These are phyloP conservation scores for Pongo pygmaeus DNA, from an alignment of 2,113 vertebrate genomes.

Conservation along the genomic window DNA sequence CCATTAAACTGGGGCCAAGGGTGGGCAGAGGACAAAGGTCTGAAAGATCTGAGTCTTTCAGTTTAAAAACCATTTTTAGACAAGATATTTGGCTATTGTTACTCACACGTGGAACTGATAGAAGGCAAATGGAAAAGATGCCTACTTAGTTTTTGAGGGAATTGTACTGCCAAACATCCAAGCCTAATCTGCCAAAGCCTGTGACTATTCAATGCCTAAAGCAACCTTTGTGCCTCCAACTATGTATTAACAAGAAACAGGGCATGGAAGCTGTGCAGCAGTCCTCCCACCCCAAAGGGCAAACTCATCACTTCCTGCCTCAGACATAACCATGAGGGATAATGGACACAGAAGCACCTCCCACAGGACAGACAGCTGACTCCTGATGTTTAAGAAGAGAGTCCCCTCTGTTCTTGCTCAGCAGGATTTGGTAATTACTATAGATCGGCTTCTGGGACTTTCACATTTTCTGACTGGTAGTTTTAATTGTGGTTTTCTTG, in stretches of 20 bases:
- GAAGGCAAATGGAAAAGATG: not conserved
- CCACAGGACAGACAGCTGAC: not conserved
- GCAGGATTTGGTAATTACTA: not conserved
- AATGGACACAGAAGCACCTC: not conserved
- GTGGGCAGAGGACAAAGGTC: not conserved
- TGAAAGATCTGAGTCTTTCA: not conserved
- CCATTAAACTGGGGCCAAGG: not conserved
- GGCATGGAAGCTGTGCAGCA: not conserved
- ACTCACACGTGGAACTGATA: not conserved
- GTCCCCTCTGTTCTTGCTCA: not conserved
- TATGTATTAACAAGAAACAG: not conserved
- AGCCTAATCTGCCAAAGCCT: not conserved
- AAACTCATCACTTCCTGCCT: not conserved
- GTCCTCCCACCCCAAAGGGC: not conserved
- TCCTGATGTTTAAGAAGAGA: not conserved
- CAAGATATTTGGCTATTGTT: not conserved
- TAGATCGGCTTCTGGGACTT: not conserved
- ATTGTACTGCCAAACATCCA: not conserved
- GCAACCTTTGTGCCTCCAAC: not conserved
- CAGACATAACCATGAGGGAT: not conserved
- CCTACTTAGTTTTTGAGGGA: not conserved
- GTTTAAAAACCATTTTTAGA: constrained; percentile 37
- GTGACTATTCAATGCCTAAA: not conserved
- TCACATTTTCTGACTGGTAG: not conserved
- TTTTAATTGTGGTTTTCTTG: not conserved